Base-by-base conservation (phyloP, 2,113 vertebrate species). In the Crotalus helleri region DNA sequence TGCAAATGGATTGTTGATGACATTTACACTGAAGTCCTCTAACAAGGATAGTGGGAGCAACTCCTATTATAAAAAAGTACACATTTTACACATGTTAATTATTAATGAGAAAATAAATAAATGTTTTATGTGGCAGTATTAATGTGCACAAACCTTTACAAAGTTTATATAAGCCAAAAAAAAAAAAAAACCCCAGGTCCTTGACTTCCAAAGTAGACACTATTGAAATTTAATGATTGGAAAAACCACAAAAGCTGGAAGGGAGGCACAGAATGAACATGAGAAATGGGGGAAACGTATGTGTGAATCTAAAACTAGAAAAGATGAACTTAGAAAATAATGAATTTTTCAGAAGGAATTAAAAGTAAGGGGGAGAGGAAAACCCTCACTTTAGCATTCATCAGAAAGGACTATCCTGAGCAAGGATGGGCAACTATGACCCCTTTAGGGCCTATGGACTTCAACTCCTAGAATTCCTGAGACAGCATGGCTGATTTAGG, bases 71-170 rank as follows among this genome's bases (percentile, higher is more conserved):
- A 87, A 88, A 26, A 92, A 90, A 85, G 24, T 51, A 90, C 69
- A 87, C 81, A 93, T 58, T 93, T 90, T 93, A 29, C 46, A 64
- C 64, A 33, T 17, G 92, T 93, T 33, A 90, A 90, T 93, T 86
- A 93, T 93, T 86, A 93, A 86, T 39, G 12, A 87, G 81, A 5
- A 59, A 89, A 29, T 74, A 61, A 85, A 92, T 92, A 46, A 64
- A 93, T 90, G 74, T 87, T 90, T 61, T 59, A 90, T 89, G 57
- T 26, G 33, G 33, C 12, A 46, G 57, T n/a, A 86, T 86, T 57
- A 55, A 74, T 44, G 23, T n/a, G 58, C n/a, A 61, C 55, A 59
- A 59, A 69, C 55, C 92, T 93, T 61, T 90, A 59, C 55, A 90
- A 15, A 85, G 57, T 90, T 86, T 53, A 81, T 33, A 90, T 54